These are phyloP conservation scores for Plusia festucae DNA, from an alignment of 2,888 invertebrate genomes.

Conservation along the genomic window DNA sequence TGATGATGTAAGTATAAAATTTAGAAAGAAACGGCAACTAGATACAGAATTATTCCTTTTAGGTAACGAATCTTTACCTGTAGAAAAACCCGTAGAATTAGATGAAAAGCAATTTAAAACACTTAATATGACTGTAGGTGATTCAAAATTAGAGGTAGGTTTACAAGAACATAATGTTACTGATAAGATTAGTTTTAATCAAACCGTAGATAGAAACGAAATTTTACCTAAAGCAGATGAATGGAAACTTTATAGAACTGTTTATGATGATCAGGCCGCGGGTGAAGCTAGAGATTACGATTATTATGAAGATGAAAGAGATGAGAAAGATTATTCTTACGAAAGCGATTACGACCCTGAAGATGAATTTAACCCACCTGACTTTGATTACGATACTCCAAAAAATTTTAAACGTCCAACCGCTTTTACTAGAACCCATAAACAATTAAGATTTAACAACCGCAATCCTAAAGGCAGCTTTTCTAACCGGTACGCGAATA, in stretches of 20 bases:
- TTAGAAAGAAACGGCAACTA: constrained; percentile 63
- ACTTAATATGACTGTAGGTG: constrained; percentile 21
- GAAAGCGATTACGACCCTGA: constrained; percentile 62
- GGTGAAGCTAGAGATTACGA: constrained; percentile 58
- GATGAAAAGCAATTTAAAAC: not conserved
- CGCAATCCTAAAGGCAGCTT: constrained; percentile 30
- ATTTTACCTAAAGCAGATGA: constrained; percentile 65
- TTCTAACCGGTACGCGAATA: constrained; percentile 39
- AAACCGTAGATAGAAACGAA: constrained; percentile 53
- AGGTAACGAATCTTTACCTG: constrained; percentile 52
- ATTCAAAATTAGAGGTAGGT: constrained; percentile 12
- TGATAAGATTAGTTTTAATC: not conserved
- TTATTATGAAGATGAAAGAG: constrained; percentile 51
- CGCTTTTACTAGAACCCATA: constrained; percentile 13
- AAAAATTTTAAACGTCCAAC: constrained; percentile 32
- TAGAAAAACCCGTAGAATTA: constrained; percentile 2
- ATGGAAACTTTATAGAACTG: constrained; percentile 60
- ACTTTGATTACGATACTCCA: constrained; percentile 47
- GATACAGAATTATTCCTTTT: constrained; percentile 73
- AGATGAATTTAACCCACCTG: constrained; percentile 60
- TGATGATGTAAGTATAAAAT: constrained; percentile 81
- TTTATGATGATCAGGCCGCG: constrained; percentile 27
- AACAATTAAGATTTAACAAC: constrained; percentile 20
- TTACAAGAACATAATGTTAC: not conserved
- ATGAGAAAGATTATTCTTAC: constrained; percentile 49